phyloP scores from a whole-genome alignment of 2,888 invertebrate species.

The Hydrotaea cyrtoneurina region DNA sequence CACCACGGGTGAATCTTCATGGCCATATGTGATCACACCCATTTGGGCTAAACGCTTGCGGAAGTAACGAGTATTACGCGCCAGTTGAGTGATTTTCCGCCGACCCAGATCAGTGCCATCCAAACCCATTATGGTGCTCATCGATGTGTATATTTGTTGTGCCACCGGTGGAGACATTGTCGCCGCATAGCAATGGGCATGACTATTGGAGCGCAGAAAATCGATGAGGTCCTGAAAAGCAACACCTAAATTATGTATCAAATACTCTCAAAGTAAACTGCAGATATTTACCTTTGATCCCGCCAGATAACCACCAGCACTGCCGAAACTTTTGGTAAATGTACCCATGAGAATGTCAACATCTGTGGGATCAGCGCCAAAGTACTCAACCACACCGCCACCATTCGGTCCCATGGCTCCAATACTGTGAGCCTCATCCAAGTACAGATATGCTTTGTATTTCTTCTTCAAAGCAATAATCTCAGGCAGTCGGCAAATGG shows the following conservation, averaged over 20 bases:
- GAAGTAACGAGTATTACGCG: slow-evolving; percentile 91
- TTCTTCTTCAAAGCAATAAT: slow-evolving; percentile 94
- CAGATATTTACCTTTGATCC: slow-evolving; percentile 87
- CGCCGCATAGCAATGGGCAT: slow-evolving; percentile 92
- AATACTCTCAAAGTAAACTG: not conserved
- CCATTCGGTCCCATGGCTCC: slow-evolving; percentile 96
- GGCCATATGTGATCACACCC: slow-evolving; percentile 95
- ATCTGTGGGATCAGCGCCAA: slow-evolving; percentile 89
- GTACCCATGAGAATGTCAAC: slow-evolving; percentile 99
- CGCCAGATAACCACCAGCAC: slow-evolving; percentile 97
- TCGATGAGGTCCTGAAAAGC: slow-evolving; percentile 86
- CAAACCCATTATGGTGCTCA: slow-evolving; percentile 92
- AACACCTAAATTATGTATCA: not conserved
- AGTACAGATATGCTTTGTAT: slow-evolving; percentile 96
- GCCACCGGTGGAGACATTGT: slow-evolving; percentile 94
- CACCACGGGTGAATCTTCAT: slow-evolving; percentile 97
- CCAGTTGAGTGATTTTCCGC: slow-evolving; percentile 86
- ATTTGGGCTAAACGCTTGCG: slow-evolving; percentile 89
- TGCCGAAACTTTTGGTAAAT: slow-evolving; percentile 99
- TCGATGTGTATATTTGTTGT: slow-evolving; percentile 93
- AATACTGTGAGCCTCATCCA: slow-evolving; percentile 99
- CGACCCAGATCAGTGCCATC: slow-evolving; percentile 88
- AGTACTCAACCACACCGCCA: slow-evolving; percentile 94
- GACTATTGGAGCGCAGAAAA: slow-evolving; percentile 89
- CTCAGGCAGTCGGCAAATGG: slow-evolving; percentile 93